These are phyloP conservation scores for Nyctalus aviator DNA, from an alignment of 2,797 vertebrate genomes.

Conservation along the genomic window DNA sequence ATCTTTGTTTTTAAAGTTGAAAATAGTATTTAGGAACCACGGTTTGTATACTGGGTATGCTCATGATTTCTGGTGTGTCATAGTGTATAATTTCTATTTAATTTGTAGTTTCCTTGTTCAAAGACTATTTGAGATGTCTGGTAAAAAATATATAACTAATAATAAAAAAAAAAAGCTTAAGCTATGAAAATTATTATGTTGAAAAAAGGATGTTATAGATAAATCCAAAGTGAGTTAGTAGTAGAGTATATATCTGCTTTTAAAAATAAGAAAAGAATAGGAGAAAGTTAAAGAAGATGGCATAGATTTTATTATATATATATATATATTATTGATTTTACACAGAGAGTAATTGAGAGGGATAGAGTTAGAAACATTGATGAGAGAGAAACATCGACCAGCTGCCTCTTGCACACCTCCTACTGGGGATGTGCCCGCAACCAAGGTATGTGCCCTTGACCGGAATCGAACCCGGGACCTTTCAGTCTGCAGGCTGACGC, in stretches of 20 bases:
- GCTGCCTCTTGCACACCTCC: too few species aligned
- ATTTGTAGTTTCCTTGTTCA: not conserved
- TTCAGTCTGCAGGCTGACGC: too few species aligned
- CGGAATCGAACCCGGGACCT: too few species aligned
- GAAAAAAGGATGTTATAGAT: not conserved
- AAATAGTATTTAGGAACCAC: conserved; percentile 53
- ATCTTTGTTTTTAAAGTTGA: not conserved
- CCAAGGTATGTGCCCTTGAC: too few species aligned
- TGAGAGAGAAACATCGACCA: too few species aligned
- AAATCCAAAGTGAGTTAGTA: conserved; percentile 13
- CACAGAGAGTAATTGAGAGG: too few species aligned
- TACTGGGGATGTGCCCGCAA: too few species aligned
- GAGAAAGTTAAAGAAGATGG: not conserved
- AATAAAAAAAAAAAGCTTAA: not conserved
- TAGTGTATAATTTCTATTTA: conserved; percentile 39
- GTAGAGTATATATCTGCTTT: not conserved
- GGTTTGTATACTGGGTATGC: not conserved
- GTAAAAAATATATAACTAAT: not conserved
- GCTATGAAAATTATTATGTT: conserved; percentile 5
- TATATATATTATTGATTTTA: too few species aligned
- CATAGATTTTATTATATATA: not conserved
- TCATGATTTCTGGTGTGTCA: not conserved
- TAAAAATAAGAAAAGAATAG: conserved; percentile 42
- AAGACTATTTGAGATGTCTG: not conserved
- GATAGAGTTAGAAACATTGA: too few species aligned